Evolutionary conservation across 2,888 invertebrate species (phyloP).

Genomic region (Catocala sponsa): DNA sequence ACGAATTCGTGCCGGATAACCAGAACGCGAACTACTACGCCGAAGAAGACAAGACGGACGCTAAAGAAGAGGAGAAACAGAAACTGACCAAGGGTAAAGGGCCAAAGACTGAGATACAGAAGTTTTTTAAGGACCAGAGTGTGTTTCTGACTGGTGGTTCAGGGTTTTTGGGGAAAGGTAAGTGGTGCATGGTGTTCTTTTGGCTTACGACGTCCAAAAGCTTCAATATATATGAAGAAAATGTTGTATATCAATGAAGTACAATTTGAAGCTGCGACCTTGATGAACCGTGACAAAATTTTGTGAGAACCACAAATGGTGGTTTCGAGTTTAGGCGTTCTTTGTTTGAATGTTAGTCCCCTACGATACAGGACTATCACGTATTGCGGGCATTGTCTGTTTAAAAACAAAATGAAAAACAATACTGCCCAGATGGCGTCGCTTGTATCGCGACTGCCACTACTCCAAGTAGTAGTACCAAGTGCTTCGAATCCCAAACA

Average conservation of each 20-base stretch:
- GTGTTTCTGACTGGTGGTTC: conserved; percentile 84
- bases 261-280: too few species aligned
- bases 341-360: too few species aligned
- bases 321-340: too few species aligned
- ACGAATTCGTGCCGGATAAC: conserved; percentile 84
- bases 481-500: too few species aligned
- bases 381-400: too few species aligned
- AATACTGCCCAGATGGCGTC: too few species aligned
- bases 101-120: conserved; percentile 71
- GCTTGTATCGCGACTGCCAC: too few species aligned
- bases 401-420: too few species aligned
- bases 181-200: conserved; percentile 46
- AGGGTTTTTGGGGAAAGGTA: conserved; percentile 85
- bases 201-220: conserved; percentile 8
- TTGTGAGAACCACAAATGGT: too few species aligned
- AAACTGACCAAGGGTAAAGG: conserved; percentile 81
- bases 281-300: too few species aligned
- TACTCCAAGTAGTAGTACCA: too few species aligned
- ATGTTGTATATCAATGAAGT: conserved; percentile 9
- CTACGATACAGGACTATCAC: too few species aligned
- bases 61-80: conserved; percentile 81
- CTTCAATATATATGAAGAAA: conserved; percentile 13
- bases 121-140: conserved; percentile 79
- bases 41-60: conserved; percentile 78
- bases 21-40: conserved; percentile 80